Evolutionary conservation across 2,113 vertebrate species (phyloP).

Genomic region (Rhinolophus ferrumequinum): DNA sequence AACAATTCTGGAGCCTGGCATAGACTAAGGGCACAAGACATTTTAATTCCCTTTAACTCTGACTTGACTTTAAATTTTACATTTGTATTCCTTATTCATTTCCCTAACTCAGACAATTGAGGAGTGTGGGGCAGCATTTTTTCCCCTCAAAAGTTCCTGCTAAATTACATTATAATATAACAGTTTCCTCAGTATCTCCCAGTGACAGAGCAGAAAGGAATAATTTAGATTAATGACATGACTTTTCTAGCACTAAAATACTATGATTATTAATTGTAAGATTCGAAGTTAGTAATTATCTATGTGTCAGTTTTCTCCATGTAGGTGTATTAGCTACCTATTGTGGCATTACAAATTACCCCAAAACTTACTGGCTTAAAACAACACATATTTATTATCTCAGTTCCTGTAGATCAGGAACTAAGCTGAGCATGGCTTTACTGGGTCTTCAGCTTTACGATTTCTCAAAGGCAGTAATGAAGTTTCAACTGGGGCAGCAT

Average conservation of each 20-base stretch:
- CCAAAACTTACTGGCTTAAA: not conserved
- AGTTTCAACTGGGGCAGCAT: not conserved
- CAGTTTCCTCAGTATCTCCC: not conserved
- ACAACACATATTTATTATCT: not conserved
- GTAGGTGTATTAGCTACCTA: not conserved
- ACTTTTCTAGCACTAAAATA: not conserved
- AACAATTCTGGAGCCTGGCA: not conserved
- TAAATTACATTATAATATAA: not conserved
- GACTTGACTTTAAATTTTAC: not conserved
- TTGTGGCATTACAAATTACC: not conserved
- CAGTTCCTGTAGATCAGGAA: not conserved
- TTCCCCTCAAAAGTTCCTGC: not conserved
- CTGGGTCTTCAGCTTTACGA: not conserved
- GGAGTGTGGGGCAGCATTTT: not conserved
- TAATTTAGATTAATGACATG: not conserved
- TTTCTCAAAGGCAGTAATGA: not conserved
- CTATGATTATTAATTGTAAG: not conserved
- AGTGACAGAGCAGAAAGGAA: not conserved
- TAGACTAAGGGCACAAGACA: not conserved
- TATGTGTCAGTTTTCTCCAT: not conserved
- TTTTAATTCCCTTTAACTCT: not conserved
- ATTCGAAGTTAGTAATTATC: not conserved
- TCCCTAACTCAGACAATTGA: not conserved
- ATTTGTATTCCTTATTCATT: not conserved
- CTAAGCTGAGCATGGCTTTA: not conserved